A percentile compares a stretch with the other conserved stretches of the same genome.
Conservation (phyloP, 2,113 vertebrate genomes). For the Phyllostomus discolor region DNA sequence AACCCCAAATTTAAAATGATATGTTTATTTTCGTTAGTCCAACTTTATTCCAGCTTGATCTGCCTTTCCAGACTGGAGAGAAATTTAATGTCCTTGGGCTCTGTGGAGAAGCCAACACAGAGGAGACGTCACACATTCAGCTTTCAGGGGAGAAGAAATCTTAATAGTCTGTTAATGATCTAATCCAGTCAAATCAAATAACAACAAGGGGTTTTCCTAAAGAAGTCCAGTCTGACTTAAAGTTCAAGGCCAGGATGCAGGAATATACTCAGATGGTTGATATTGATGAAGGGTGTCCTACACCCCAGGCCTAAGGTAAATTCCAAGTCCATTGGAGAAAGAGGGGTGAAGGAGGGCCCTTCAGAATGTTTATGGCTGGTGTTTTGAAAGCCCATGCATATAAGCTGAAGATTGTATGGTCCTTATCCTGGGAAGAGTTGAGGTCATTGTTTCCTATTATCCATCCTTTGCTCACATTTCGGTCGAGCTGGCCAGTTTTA, state of each 20-base stretch:
- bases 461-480: background rate
- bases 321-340: background rate
- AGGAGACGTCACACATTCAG: background rate
- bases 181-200: background rate
- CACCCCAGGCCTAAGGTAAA: background rate
- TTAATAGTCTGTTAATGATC: background rate
- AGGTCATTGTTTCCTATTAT: constrained; percentile 4
- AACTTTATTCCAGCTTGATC: background rate
- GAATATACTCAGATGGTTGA: background rate
- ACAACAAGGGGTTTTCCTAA: background rate
- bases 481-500: background rate
- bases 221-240: background rate
- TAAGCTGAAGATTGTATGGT: background rate
- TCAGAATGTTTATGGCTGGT: background rate
- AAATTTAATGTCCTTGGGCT: background rate
- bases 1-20: background rate
- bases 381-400: background rate
- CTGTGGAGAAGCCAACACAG: background rate
- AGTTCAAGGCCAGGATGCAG: background rate
- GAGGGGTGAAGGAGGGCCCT: background rate
- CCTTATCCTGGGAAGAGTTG: background rate
- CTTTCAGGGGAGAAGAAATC: background rate
- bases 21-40: background rate
- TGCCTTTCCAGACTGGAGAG: background rate
- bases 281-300: background rate